Conservation (phyloP, 64 coral and sea anemone genomes). For the Actinia equina region DNA sequence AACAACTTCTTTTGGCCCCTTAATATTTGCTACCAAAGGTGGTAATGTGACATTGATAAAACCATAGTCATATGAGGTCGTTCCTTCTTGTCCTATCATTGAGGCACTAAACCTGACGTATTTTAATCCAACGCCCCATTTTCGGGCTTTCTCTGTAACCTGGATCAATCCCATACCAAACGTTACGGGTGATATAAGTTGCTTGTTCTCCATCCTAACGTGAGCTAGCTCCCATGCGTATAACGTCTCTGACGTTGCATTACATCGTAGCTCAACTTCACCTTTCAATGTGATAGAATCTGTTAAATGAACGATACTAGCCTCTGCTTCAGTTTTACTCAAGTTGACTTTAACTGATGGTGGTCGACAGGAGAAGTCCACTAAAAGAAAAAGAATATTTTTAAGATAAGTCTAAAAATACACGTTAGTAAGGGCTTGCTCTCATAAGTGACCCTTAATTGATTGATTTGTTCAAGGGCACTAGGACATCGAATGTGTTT, state of each 20-base stretch:
- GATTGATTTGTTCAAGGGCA: too few relatives aligned
- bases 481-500: too few relatives aligned
- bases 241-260: constrained; percentile 34
- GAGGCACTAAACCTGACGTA: constrained; percentile 66
- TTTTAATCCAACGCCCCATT: constrained; percentile 43
- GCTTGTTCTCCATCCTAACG: constrained; percentile 44
- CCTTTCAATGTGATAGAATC: constrained; percentile 28
- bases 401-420: too few relatives aligned
- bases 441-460: too few relatives aligned
- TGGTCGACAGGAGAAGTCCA: constrained; percentile 24
- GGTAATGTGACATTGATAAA: constrained; percentile 57
- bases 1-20: constrained; percentile 32
- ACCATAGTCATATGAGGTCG: constrained; percentile 59
- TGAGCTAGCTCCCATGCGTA: constrained; percentile 48
- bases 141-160: constrained; percentile 39
- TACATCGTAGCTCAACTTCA: constrained; percentile 26
- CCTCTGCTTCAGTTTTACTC: constrained; percentile 35
- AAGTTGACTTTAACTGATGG: constrained; percentile 54
- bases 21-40: constrained; percentile 51
- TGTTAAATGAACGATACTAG: constrained; percentile 43
- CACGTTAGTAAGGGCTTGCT: too few relatives aligned
- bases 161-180: constrained; percentile 24
- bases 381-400: background rate
- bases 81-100: constrained; percentile 77
- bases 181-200: constrained; percentile 25